Conservation (phyloP, 2,113 vertebrate species). For the Actenoides hombroni region DNA sequence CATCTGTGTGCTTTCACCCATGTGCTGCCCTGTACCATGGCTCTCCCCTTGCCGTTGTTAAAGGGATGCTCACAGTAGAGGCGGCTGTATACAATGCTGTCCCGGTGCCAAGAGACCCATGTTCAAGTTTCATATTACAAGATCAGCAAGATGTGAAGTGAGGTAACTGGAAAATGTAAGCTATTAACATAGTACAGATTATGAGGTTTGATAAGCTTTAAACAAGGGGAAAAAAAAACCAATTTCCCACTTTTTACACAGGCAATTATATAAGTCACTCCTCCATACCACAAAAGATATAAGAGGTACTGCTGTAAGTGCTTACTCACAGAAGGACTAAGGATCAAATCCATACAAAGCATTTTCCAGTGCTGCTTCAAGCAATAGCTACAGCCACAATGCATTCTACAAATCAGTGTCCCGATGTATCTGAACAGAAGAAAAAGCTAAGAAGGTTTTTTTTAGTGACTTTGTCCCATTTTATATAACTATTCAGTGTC, state of each 20-base stretch:
- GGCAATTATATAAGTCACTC: not conserved
- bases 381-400: not conserved
- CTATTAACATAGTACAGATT: slow-evolving; percentile 35
- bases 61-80: not conserved
- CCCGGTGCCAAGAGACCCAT: not conserved
- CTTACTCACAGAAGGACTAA: not conserved
- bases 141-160: slow-evolving; percentile 41
- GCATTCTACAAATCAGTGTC: not conserved
- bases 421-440: not conserved
- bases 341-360: not conserved
- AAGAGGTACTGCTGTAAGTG: not conserved
- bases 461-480: not conserved
- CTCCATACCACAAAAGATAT: not conserved
- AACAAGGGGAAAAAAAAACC: not conserved
- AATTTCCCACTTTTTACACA: slow-evolving; percentile 1
- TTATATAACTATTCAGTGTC: not conserved
- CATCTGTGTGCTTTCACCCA: not conserved
- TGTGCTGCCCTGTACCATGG: not conserved
- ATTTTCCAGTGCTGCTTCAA: slow-evolving; percentile 34
- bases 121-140: slow-evolving; percentile 37
- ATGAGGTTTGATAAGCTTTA: slow-evolving; percentile 42
- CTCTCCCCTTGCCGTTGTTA: not conserved
- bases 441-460: slow-evolving; percentile 30
- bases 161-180: slow-evolving; percentile 7
- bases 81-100: not conserved